phyloP scores from a whole-genome alignment of 2,888 invertebrate species.

The Xanthorhoe designata region DNA sequence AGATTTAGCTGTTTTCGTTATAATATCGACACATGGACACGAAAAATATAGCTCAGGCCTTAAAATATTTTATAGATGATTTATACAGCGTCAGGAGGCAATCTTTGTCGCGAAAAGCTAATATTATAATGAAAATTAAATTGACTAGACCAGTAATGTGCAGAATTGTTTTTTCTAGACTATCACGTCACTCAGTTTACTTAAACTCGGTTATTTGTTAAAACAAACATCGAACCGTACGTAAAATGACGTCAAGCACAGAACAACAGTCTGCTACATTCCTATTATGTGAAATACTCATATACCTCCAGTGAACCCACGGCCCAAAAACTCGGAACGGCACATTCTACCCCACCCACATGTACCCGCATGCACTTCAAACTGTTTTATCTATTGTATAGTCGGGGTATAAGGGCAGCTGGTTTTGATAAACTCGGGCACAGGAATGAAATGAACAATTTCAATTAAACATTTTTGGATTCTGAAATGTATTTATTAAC shows the following conservation, averaged over 20 bases:
- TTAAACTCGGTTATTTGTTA: not conserved
- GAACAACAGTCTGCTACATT: conserved; percentile 7
- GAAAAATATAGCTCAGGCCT: too few relatives aligned
- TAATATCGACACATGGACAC: too few relatives aligned
- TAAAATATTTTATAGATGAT: too few relatives aligned
- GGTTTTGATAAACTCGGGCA: conserved; percentile 9
- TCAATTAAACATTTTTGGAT: not conserved
- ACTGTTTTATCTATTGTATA: conserved; percentile 49
- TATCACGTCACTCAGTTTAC: not conserved
- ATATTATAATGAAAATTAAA: too few relatives aligned
- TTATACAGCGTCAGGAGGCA: too few relatives aligned
- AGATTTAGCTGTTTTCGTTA: too few relatives aligned
- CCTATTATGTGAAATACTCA: conserved; percentile 10
- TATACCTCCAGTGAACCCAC: conserved; percentile 10
- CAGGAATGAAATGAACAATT: not conserved
- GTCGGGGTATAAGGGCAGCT: conserved; percentile 47
- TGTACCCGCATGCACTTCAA: conserved; percentile 48
- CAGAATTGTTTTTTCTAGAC: too few relatives aligned
- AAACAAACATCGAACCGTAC: conserved; percentile 15
- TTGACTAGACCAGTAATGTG: too few relatives aligned
- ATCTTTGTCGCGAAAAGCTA: too few relatives aligned
- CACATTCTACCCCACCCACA: conserved; percentile 37
- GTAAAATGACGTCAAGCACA: conserved; percentile 15
- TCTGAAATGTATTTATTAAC: too few relatives aligned
- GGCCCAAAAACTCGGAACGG: conserved; percentile 13